Evolutionary conservation across 2,797 vertebrate genomes (phyloP), one percentile per base, ranked within the genome.

Genomic region (Rhadinocentrus ornatus): DNA sequence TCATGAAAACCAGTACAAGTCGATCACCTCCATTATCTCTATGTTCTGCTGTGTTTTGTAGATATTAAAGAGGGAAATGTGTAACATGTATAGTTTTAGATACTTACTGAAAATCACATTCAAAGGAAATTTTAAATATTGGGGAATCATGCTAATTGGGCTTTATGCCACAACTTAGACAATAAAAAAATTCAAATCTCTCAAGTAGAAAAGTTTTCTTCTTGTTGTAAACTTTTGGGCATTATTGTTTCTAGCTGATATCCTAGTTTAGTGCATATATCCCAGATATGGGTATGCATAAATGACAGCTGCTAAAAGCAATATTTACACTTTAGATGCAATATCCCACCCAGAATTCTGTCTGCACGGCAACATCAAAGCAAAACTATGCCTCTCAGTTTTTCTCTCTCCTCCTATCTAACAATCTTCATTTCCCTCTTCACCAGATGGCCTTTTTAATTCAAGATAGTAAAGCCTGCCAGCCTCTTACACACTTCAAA

Each of bases 371-470:
- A 79, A 81, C 80, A 85, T 90, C 82, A 89, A 88, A 88, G 77
- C 62, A 69, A 69, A 77, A 64, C 72, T 37, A 41, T 63, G 77
- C 78, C 61, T 79, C 69, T 81, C 62, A 54, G 72, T 77, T 67
- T 68, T 62, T 67, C 76, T 66, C 61, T 79, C 82, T 78, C 73
- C 80, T 86, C 84, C 84, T 77, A 75, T 85, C 79, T 79, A 76
- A 54, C 71, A 78, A 71, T 84, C 82, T 71, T 75, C 60, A 76
- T 84, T 86, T 91, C 85, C 82, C 69, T 81, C 88, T 87, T 84
- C 88, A 86, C 79, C 93, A 93, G 92, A 93, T 93, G 92, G 93
- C 85, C 89, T 92, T 91, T 93, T 92, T 88, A 93, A 93, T 91
- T 92, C 90, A 88, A 87, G 78, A 88, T 81, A 54, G 54, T 78